Evolutionary conservation across 2,113 vertebrate genomes (phyloP), one percentile per base, ranked within the genome.

Genomic region (Arvicanthis niloticus): DNA sequence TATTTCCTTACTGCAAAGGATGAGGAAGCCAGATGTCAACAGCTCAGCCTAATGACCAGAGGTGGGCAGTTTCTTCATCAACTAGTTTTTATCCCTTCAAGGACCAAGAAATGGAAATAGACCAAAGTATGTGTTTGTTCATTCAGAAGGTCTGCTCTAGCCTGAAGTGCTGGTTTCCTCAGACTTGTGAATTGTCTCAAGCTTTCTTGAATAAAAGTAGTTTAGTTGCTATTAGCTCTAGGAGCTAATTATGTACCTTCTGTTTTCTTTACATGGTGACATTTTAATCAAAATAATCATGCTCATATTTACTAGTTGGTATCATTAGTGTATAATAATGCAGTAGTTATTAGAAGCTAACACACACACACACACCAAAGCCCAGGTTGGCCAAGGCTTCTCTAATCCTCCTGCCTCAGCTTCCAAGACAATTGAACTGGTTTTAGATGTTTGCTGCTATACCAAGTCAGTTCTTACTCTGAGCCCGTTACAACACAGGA

Each of bases 181-280:
- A 82, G n/a, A 68, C 81, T 72, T 88, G 22, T 21, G 45, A 40
- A 93, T 68, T 89, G 51, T 73, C 88, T 62, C 65, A 73, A 19
- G 56, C 56, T 94, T 73, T 67, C 45, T 56, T 67, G 77, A 19
- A 45, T 91, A 96, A 81, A 22, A 58, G 58, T 84, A 85, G 4
- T 87, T 87, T 62, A 88, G 77, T 45, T 10, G n/a, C 67, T 77
- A 93, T 89, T 89, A 58, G 56, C 88, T 89, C 85, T 15, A 51
- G 22, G 45, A 82, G 22, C 56, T 78, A 92, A 53, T n/a, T 21
- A 53, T 67, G 29, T 88, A 29, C 56, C 73, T 67, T 72, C 78
- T 92, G 58, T 80, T 91, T 94, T 95, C 53, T 91, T 94, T 86
- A 53, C 75, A 70, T 16, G 16, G 51, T 88, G 92, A n/a, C 56